A percentile compares a stretch with the other conserved stretches of the same genome.
These are phyloP conservation scores for Atethmia centrago DNA, from an alignment of 2,888 invertebrate species.

Conservation along the genomic window DNA sequence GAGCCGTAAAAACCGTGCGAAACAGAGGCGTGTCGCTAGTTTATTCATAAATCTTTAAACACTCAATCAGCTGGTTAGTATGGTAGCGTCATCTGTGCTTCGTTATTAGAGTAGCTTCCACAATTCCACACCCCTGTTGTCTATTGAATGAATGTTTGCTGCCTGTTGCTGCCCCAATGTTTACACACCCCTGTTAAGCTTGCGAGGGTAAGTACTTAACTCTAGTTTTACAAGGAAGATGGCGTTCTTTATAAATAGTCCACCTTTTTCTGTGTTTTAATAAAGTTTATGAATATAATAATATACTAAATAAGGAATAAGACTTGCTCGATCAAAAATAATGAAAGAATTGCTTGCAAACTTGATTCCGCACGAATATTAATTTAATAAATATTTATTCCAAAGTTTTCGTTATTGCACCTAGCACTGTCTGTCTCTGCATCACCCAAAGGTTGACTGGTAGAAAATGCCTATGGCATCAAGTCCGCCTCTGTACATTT, in stretches of 20 bases:
- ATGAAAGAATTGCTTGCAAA: neutral
- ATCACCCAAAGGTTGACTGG: too few relatives aligned
- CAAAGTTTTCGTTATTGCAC: too few relatives aligned
- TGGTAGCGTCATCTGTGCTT: slow-evolving; percentile 40
- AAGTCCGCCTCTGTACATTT: too few relatives aligned
- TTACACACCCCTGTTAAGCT: neutral
- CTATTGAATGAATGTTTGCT: neutral
- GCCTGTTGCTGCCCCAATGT: neutral
- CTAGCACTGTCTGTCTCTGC: too few relatives aligned
- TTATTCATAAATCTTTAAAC: neutral
- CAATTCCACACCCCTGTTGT: slow-evolving; percentile 13
- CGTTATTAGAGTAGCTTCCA: neutral
- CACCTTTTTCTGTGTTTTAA: neutral
- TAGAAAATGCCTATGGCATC: too few relatives aligned
- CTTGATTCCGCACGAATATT: neutral
- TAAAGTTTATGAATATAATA: neutral
- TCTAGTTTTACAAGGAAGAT: slow-evolving; percentile 17
- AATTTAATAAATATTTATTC: too few relatives aligned
- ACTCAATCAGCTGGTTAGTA: neutral
- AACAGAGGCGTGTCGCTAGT: neutral
- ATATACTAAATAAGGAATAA: neutral
- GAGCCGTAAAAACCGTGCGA: neutral
- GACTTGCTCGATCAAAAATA: neutral
- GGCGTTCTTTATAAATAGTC: slow-evolving; percentile 19
- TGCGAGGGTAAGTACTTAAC: neutral